Evolutionary conservation across 2,113 vertebrate genomes (phyloP).

Genomic region (Tonatia bakeri): DNA sequence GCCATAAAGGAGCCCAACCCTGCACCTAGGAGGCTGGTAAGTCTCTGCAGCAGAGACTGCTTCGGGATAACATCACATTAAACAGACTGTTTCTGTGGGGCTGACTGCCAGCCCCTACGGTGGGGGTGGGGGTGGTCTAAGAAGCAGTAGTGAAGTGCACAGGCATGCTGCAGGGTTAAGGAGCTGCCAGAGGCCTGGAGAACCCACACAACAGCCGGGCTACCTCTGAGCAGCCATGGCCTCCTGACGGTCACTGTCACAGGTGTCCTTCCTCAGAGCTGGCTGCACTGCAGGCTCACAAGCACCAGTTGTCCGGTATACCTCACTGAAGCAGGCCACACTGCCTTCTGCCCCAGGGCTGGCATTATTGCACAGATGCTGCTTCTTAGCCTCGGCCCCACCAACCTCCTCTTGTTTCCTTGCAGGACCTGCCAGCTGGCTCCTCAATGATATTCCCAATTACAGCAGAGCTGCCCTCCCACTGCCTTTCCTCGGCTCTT

Average conservation of each 20-base stretch:
- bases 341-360: not conserved
- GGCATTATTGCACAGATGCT: rapidly evolving
- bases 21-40: not conserved
- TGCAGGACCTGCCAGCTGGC: rapidly evolving
- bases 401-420: not conserved
- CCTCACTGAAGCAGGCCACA: not conserved
- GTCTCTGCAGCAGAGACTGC: not conserved
- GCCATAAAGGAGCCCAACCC: not conserved
- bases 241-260: not conserved
- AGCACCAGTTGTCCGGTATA: not conserved
- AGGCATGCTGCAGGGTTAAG: not conserved
- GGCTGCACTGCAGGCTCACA: not conserved
- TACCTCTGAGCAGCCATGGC: not conserved
- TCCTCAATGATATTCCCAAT: not conserved
- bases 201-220: rapidly evolving
- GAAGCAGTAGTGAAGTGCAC: not conserved
- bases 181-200: not conserved
- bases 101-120: not conserved
- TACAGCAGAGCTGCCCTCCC: not conserved
- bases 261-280: not conserved
- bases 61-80: not conserved
- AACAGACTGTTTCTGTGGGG: not conserved
- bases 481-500: rapidly evolving
- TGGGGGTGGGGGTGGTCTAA: rapidly evolving
- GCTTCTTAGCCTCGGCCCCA: rapidly evolving